Evolutionary conservation across 2,888 invertebrate species (phyloP).

Genomic region (Drosophila mettleri): DNA sequence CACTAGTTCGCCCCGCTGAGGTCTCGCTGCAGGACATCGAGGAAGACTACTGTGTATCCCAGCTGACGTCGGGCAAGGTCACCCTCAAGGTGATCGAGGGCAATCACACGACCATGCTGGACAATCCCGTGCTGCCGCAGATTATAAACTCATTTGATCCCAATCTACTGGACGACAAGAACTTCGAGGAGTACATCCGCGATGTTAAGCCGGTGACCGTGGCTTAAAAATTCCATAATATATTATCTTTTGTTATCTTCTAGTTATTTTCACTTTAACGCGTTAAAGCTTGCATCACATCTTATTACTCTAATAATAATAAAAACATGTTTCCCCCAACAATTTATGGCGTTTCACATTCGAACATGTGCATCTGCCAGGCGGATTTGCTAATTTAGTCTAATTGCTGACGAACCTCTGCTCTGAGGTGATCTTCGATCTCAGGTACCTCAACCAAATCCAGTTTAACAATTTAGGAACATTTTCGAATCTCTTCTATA

Average conservation of each 20-base stretch:
- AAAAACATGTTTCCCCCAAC: conserved; percentile 15
- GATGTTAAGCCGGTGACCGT: conserved; percentile 64
- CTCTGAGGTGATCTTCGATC: conserved; percentile 9
- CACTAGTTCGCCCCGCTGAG: conserved; percentile 88
- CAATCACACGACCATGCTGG: conserved; percentile 89
- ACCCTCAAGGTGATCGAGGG: conserved; percentile 89
- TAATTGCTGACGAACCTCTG: conserved; percentile 9
- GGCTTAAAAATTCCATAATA: conserved; percentile 29
- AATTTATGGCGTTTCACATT: not conserved
- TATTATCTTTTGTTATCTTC: not conserved
- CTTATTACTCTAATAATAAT: conserved; percentile 8
- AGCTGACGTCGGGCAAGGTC: conserved; percentile 87
- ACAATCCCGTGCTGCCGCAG: conserved; percentile 88
- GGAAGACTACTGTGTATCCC: conserved; percentile 89
- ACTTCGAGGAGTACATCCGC: conserved; percentile 80
- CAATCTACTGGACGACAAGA: conserved; percentile 76
- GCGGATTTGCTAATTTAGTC: conserved; percentile 1
- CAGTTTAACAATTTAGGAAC: conserved; percentile 8
- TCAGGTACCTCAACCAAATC: conserved; percentile 6
- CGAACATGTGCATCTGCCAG: not conserved
- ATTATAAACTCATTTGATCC: conserved; percentile 87
- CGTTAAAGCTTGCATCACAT: conserved; percentile 14
- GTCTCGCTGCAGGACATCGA: conserved; percentile 86
- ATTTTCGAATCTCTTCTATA: not conserved
- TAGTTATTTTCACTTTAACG: conserved; percentile 16